Percentiles rank a stretch among this genome's conserved stretches.
phyloP scores from a whole-genome alignment of 2,888 invertebrate genomes.

The Chloromyia formosa region DNA sequence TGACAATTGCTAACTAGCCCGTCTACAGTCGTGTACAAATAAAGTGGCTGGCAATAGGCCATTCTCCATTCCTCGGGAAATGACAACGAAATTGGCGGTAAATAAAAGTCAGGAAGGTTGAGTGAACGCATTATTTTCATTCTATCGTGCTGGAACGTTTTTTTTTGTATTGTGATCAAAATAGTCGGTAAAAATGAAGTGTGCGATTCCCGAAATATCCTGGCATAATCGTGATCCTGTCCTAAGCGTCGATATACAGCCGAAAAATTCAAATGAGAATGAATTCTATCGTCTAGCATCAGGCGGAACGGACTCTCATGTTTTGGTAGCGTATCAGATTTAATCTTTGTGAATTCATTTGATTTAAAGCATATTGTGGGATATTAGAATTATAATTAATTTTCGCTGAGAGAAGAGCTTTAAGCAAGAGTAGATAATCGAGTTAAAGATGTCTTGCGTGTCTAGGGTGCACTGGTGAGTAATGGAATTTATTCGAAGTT shows the following conservation, averaged over 20 bases:
- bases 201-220: constrained; percentile 94
- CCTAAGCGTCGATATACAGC: constrained; percentile 86
- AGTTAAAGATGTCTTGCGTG: too few relatives aligned
- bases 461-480: too few relatives aligned
- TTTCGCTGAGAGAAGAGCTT: too few relatives aligned
- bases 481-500: too few relatives aligned
- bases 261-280: constrained; percentile 64
- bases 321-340: constrained; percentile 74
- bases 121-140: not conserved
- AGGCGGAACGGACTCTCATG: constrained; percentile 89
- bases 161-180: not conserved
- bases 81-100: constrained; percentile 40
- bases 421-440: too few relatives aligned
- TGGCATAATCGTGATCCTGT: constrained; percentile 98
- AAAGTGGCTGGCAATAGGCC: not conserved
- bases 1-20: not conserved
- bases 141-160: not conserved
- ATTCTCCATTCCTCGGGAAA: not conserved
- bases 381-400: too few relatives aligned
- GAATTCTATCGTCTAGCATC: constrained; percentile 82
- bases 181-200: constrained; percentile 75
- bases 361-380: too few relatives aligned
- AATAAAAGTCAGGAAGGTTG: not conserved
- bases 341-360: too few relatives aligned
- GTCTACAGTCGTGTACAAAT: not conserved